Base-by-base conservation (phyloP, 2,113 vertebrate species). In the Suncus etruscus region DNA sequence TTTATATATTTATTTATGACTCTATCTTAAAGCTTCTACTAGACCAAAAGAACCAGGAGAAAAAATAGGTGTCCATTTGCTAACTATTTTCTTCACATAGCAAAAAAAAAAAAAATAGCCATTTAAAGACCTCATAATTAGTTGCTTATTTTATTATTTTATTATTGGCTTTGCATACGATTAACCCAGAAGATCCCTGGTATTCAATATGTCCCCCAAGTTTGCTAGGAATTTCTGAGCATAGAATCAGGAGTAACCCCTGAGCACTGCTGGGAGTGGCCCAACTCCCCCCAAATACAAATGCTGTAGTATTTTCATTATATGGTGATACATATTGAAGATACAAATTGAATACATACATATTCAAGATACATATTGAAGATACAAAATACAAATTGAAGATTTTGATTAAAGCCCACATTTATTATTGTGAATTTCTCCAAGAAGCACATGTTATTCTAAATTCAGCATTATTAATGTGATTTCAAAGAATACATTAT, bases 321-420 rank as follows among this genome's bases (percentile, higher is more conserved):
- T 51, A 66, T 15, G 12, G 58, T 18, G 65, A 31, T 29, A 39
- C 39, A 39, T 39, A 39, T 39, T 39, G 5, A 39, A 39, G 39
- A 39, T 39, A 39, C 39, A 39, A 39, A 5, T 39, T 39, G 39
- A 39, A 39, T 39, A 39, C 39, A 39, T 39, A 39, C 39, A 39
- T 39, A 39, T 39, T 39, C 39, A 39, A 5, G 39, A 39, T 39
- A 39, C 39, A 39, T 39, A 39, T 39, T 39, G 39, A 39, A 39
- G 39, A 39, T 87, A 89, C 82, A 50, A 78, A 68, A 80, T 87
- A 72, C 7, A n/a, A 61, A 79, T 58, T 31, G 6, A 8, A 6
- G 8, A 2, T 86, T 95, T 90, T 89, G 25, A 88, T 77, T 83
- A 92, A 92, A 79, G 3, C 5, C 15, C 80, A 25, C 11, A 54